Evolutionary conservation across 2,797 vertebrate genomes (phyloP).

Genomic region (Benthosema pterotum): DNA sequence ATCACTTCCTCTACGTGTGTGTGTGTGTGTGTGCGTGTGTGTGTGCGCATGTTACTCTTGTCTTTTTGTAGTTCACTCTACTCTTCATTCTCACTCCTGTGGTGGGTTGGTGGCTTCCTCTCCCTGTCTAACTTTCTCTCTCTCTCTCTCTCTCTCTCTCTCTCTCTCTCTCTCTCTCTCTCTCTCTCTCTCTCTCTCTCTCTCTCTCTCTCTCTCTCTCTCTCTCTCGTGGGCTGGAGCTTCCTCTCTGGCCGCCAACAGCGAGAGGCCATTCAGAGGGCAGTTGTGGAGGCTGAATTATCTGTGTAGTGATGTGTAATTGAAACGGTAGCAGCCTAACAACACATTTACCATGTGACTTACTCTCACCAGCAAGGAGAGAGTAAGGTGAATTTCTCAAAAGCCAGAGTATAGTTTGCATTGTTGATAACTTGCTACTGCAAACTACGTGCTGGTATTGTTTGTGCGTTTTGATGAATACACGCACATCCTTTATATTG

Average conservation of each 20-base stretch:
- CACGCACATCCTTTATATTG: not conserved
- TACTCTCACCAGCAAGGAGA: not conserved
- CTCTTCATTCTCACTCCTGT: not conserved
- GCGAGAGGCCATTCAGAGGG: slow-evolving; percentile 32
- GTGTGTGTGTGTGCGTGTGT: no score
- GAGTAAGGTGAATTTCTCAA: slow-evolving; percentile 1
- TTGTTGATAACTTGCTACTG: not conserved
- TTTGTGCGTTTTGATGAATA: not conserved
- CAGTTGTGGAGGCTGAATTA: slow-evolving; percentile 16
- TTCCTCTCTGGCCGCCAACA: slow-evolving; percentile 30
- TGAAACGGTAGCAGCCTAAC: slow-evolving; percentile 27
- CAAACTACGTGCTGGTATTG: not conserved
- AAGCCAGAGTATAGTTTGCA: slow-evolving; percentile 10
- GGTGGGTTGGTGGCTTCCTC: not conserved
- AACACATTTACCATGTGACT: slow-evolving; percentile 7
- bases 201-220: slow-evolving; percentile 23
- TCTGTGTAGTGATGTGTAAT: slow-evolving; percentile 26
- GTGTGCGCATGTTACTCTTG: slow-evolving; percentile 7
- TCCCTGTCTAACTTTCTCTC: slow-evolving; percentile 16
- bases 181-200: not conserved
- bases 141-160: slow-evolving; percentile 30
- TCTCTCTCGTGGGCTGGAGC: slow-evolving; percentile 21
- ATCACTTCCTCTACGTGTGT: slow-evolving; percentile 43
- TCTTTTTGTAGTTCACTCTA: slow-evolving; percentile 2
- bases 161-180: no score